Base-by-base conservation (phyloP, 1,140 invertebrate species). In the Episyrphus balteatus region DNA sequence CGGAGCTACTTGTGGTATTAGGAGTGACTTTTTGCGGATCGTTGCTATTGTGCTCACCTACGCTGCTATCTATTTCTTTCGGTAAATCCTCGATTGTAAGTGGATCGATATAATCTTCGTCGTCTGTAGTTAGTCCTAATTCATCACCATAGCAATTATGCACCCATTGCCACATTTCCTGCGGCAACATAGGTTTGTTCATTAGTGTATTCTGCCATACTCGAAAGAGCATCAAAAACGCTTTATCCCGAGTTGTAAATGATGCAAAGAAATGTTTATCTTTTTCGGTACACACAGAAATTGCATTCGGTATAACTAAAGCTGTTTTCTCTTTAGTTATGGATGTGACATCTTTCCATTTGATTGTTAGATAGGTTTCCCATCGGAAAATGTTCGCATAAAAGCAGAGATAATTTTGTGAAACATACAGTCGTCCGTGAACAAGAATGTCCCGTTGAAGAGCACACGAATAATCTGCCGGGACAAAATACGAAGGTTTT, bases 391-490 rank as follows among this genome's bases (percentile, higher is more conserved):
- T 94, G 68, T 92, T 95, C 21, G 92, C 91, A 73, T 95, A 89
- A 74, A 96, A 96, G 70, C 91, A 93, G 41, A 95, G 75, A 75
- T 87, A 92, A 68, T 91, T 91, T 73, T 92, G 88, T 12, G 90
- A 90, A 12, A 93, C 83, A 70, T 94, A 96, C 51, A 96, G 73
- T 18, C 92, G 78, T 5, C 92, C 92, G 64, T 96, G 92, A 8
- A 89, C 84, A 47, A 95, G 71, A 60, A 96, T 94, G 62, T 95
- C 92, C 59, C 88, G 84, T 69, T 95, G 91, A 21, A 95, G 71
- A n/a, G 92, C 92, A 73, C 92, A 96, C 11, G 92, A 94, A 72
- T 96, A 95, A 76, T 95, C 91, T 94, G 71, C n/a, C n/a, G n/a
- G n/a, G n/a, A 37, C 74, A 58, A 13, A 17, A 40, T 40, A 33